Base-by-base conservation (phyloP, 2,113 vertebrate species). In the Ctenomys sociabilis region DNA sequence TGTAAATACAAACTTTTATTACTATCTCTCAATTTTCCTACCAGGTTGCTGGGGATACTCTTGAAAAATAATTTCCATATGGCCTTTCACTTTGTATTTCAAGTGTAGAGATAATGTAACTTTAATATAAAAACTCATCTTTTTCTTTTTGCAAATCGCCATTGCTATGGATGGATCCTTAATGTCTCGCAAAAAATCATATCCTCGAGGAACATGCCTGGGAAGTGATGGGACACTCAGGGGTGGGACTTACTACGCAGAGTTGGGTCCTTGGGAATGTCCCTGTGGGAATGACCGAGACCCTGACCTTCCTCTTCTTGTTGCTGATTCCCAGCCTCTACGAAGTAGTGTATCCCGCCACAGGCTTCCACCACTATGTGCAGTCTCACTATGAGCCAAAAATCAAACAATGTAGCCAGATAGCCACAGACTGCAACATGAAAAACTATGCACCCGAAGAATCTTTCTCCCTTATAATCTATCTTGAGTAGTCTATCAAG, bases 61-160 rank as follows among this genome's bases (percentile, higher is more conserved):
- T 30, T 77, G 12, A 37, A 88, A 97, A 93, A 90, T n/a, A 80
- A 81, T 80, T 91, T 91, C 11, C 49, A 95, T 16, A 3, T 63
- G n/a, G 4, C 16, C 16, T 83, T 21, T 35, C 87, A 73, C 77
- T 40, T 91, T 81, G 73, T 40, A 10, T 10, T 82, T 37, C 49
- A 82, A 49, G 43, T 17, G 24, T 82, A 96, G 40, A 88, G 89
- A 16, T 81, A 85, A 85, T 54, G n/a, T 63, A 21, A 63, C n/a
- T 77, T 87, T 85, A 72, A 92, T 92, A 37, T 85, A 78, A 68
- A 95, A 90, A 14, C 35, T 5, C 10, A 7, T 30, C 59, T 64
- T 6, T 26, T 82, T 95, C 73, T 37, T 91, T 84, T 75, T 91
- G 49, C 5, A 77, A 70, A 81, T 40, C 5, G 10, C 37, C 10